Percentiles rank a stretch among this genome's conserved stretches.
phyloP scores from a whole-genome alignment of 2,797 vertebrate genomes.

The Eulemur coronatus region DNA sequence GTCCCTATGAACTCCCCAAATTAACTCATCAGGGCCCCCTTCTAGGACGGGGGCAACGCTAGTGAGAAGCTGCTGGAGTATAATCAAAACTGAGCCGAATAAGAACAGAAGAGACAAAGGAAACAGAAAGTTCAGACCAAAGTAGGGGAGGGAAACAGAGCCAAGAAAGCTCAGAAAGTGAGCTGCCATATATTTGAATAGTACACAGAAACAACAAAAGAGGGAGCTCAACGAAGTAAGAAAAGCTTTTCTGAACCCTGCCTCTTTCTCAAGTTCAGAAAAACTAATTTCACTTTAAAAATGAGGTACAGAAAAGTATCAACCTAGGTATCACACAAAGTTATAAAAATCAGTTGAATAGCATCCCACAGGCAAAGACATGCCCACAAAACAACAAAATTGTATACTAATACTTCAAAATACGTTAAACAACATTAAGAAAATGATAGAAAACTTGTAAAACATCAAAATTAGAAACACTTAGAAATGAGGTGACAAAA shows the following conservation, averaged over 20 bases:
- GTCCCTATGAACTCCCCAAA: not conserved
- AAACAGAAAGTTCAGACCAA: not conserved
- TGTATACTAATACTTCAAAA: constrained; percentile 7
- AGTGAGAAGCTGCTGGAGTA: not conserved
- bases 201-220: not conserved
- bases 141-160: not conserved
- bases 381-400: not conserved
- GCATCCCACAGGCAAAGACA: not conserved
- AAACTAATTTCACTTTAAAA: constrained; percentile 35
- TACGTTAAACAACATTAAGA: not conserved
- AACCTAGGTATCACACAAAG: not conserved
- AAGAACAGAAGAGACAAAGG: not conserved
- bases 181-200: not conserved
- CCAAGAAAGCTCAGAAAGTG: not conserved
- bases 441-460: not conserved
- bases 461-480: constrained; percentile 19
- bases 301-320: constrained; percentile 10
- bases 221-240: not conserved
- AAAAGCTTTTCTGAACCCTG: not conserved
- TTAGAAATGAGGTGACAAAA: not conserved
- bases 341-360: not conserved
- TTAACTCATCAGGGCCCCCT: not conserved
- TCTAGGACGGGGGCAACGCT: not conserved
- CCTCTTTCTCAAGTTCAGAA: constrained; percentile 10
- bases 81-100: not conserved